Percentiles rank a stretch among this genome's conserved stretches.
Conservation (phyloP, 2,888 invertebrate species). For the Liodrosophila aerea region DNA sequence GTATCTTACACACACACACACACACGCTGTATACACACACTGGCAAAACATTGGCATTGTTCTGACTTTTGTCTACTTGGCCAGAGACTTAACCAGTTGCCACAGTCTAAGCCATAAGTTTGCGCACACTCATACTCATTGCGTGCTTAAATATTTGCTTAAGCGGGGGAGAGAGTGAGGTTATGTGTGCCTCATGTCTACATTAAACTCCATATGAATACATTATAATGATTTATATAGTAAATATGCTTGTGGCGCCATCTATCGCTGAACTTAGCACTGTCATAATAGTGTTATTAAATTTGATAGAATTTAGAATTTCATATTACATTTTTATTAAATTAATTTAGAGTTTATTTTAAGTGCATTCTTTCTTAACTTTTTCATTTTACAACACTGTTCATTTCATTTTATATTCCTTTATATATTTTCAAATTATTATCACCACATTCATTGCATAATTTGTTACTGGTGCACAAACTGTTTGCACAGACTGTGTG, state of each 20-base stretch:
- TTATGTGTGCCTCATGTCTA: slow-evolving; percentile 9
- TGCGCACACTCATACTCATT: slow-evolving; percentile 35
- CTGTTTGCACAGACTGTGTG: slow-evolving; percentile 17
- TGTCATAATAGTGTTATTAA: too few relatives aligned
- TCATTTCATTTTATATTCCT: background rate
- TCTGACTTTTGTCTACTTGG: slow-evolving; percentile 45
- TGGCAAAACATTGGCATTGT: slow-evolving; percentile 39
- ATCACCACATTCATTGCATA: background rate
- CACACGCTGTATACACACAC: slow-evolving; percentile 13
- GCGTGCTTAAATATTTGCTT: slow-evolving; percentile 2
- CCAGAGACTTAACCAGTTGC: slow-evolving; percentile 43
- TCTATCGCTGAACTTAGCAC: slow-evolving; percentile 14
- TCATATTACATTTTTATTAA: too few relatives aligned
- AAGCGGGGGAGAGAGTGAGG: slow-evolving; percentile 17
- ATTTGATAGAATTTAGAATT: too few relatives aligned
- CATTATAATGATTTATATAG: too few relatives aligned
- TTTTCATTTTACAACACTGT: too few relatives aligned
- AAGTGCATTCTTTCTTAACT: too few relatives aligned
- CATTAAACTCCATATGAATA: slow-evolving; percentile 21
- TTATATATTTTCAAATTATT: background rate
- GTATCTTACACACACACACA: slow-evolving; percentile 37
- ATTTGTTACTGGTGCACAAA: background rate
- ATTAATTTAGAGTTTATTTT: too few relatives aligned
- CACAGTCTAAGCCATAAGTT: slow-evolving; percentile 59
- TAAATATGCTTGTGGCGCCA: slow-evolving; percentile 18